phyloP scores from a whole-genome alignment of 2,797 vertebrate species.

The Lerista edwardsae region DNA sequence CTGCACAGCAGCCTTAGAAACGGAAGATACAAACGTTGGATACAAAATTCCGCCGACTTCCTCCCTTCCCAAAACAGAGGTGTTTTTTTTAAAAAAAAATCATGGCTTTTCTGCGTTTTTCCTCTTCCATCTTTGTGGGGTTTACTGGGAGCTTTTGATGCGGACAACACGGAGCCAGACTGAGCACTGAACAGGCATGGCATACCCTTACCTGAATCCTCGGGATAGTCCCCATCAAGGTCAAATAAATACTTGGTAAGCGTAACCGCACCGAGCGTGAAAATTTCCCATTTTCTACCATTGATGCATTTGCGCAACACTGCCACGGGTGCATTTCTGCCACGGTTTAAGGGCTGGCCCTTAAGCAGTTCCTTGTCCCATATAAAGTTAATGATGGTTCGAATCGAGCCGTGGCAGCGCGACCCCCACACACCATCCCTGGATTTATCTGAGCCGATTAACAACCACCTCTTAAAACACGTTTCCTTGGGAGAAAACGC shows the following conservation, averaged over 20 bases:
- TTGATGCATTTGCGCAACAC: too few relatives aligned
- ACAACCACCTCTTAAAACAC: neutral
- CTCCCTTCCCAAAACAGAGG: neutral
- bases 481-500: neutral
- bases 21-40: neutral
- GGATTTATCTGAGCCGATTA: neutral
- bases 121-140: neutral
- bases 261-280: neutral
- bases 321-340: too few relatives aligned
- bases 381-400: too few relatives aligned
- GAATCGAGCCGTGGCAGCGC: neutral
- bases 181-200: too few relatives aligned
- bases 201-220: neutral
- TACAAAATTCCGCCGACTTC: neutral
- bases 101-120: too few relatives aligned
- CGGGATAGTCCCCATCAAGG: neutral
- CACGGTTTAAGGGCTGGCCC: too few relatives aligned
- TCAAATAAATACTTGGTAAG: too few relatives aligned
- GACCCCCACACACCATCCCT: too few relatives aligned
- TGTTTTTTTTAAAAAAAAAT: neutral
- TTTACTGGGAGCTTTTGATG: too few relatives aligned
- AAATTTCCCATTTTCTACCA: too few relatives aligned
- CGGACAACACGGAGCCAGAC: too few relatives aligned
- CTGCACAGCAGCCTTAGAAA: neutral
- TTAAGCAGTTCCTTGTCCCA: too few relatives aligned